Evolutionary conservation across 2,888 invertebrate genomes (phyloP).

Genomic region (Polietes domitor): DNA sequence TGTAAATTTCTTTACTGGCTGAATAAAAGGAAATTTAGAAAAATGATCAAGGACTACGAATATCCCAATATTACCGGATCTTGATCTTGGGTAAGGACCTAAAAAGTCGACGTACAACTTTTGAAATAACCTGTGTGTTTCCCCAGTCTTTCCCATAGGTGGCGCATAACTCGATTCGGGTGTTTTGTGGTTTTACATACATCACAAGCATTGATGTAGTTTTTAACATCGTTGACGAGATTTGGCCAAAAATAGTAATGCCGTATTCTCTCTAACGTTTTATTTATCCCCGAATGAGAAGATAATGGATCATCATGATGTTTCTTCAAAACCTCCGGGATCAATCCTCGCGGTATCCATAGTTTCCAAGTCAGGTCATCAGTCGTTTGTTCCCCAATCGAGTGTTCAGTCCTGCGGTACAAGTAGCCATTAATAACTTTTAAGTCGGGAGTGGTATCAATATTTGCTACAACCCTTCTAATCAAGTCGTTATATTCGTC

Average conservation of each 20-base stretch:
- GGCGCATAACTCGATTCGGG: slow-evolving; percentile 8
- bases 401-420: neutral
- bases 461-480: neutral
- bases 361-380: slow-evolving; percentile 19
- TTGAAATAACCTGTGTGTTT: slow-evolving; percentile 41
- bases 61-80: neutral
- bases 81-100: slow-evolving; percentile 28
- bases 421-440: neutral
- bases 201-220: neutral
- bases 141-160: slow-evolving; percentile 31
- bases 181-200: slow-evolving; percentile 22
- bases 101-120: slow-evolving; percentile 16
- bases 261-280: neutral
- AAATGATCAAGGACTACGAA: neutral
- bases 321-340: neutral
- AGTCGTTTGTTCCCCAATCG: neutral
- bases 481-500: slow-evolving; percentile 8
- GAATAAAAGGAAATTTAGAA: neutral
- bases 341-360: neutral
- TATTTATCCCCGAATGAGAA: neutral
- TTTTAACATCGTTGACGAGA: neutral
- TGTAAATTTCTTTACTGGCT: neutral
- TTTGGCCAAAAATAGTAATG: neutral
- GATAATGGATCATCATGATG: slow-evolving; percentile 9
- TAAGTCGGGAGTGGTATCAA: slow-evolving; percentile 13